These are phyloP conservation scores for Marisa cornuarietis DNA, from an alignment of 1,140 invertebrate species.

Conservation along the genomic window DNA sequence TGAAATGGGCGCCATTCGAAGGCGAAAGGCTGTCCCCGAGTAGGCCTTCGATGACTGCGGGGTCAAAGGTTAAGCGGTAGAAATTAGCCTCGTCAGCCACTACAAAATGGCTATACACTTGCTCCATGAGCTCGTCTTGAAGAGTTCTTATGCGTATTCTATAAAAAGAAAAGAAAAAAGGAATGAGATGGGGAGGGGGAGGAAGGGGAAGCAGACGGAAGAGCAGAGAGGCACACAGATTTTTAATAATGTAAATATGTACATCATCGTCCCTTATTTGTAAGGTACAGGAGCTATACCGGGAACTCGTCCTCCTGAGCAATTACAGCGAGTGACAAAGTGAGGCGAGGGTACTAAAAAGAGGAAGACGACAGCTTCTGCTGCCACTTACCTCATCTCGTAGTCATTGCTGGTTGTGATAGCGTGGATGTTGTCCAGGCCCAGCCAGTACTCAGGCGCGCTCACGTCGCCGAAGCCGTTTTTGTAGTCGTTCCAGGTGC, in stretches of 20 bases:
- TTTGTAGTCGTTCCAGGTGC: constrained; percentile 21
- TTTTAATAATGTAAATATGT: background rate
- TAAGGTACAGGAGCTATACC: background rate
- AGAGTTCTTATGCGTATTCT: constrained; percentile 11
- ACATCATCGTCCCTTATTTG: background rate
- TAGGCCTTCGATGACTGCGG: background rate
- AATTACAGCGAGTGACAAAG: no score
- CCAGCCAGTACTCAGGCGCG: constrained; percentile 17
- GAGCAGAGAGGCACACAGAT: background rate
- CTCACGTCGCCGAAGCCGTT: constrained; percentile 13
- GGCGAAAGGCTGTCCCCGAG: constrained; percentile 17
- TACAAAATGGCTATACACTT: background rate
- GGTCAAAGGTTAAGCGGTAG: constrained; percentile 10
- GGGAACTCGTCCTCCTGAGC: background rate
- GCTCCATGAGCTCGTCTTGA: background rate
- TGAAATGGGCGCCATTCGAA: constrained; percentile 16
- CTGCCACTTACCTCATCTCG: constrained; percentile 1
- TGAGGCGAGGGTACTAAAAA: background rate
- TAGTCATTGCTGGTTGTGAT: constrained; percentile 13
- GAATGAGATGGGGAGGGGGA: no score
- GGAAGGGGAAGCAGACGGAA: no score
- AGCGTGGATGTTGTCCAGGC: constrained; percentile 16
- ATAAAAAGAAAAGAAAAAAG: background rate
- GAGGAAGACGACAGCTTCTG: no score
- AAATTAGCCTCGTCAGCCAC: background rate